These are phyloP conservation scores for Metacarcinus magister DNA, from an alignment of 2,888 invertebrate species.

Conservation along the genomic window DNA sequence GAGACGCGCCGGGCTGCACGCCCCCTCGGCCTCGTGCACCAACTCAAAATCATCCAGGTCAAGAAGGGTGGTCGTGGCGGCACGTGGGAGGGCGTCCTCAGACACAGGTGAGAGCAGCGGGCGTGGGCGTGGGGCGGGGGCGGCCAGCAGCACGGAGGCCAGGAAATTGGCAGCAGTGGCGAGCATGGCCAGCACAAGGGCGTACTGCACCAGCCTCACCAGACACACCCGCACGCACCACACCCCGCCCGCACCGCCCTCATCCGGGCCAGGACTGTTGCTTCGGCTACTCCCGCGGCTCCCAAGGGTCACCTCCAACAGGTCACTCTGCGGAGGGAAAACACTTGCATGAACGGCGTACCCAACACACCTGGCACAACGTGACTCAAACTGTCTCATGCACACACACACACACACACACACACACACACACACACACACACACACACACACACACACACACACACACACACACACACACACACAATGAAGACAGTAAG, in stretches of 20 bases:
- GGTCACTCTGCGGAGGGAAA: constrained; percentile 50
- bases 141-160: constrained; percentile 56
- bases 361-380: neutral
- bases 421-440: neutral
- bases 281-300: constrained; percentile 74
- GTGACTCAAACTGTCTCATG: neutral
- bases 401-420: neutral
- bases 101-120: constrained; percentile 56
- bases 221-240: constrained; percentile 66
- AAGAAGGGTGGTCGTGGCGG: constrained; percentile 50
- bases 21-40: constrained; percentile 61
- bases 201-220: constrained; percentile 64
- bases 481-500: neutral
- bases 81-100: constrained; percentile 53
- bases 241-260: constrained; percentile 14
- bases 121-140: constrained; percentile 46
- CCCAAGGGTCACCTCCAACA: constrained; percentile 61
- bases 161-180: constrained; percentile 60
- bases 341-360: neutral
- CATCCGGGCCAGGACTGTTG: constrained; percentile 41
- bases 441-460: constrained; percentile 15
- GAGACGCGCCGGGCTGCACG: constrained; percentile 61
- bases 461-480: neutral
- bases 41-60: constrained; percentile 68
- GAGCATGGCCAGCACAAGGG: constrained; percentile 54